Percentiles rank a stretch among this genome's conserved stretches.
Conservation (phyloP, 2,797 vertebrate species). For the Kryptopterus vitreolus region DNA sequence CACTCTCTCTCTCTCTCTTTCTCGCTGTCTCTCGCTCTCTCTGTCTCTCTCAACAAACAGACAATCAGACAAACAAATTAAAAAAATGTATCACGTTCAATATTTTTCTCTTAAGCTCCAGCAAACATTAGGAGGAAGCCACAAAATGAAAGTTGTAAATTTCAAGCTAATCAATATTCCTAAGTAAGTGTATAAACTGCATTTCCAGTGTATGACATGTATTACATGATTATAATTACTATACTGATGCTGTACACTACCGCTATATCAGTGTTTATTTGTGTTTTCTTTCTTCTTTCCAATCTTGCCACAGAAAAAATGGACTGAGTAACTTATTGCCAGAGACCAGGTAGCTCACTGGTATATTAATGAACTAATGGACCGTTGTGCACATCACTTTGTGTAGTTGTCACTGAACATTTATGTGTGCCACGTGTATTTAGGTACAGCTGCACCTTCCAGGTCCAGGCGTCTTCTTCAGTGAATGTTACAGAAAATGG, state of each 20-base stretch:
- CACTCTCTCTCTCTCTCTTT: no score
- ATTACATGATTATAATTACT: not conserved
- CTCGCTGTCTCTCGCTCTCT: no score
- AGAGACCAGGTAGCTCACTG: not conserved
- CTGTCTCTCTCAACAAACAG: not conserved
- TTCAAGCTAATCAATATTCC: conserved; percentile 2
- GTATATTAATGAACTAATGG: not conserved
- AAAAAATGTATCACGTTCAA: not conserved
- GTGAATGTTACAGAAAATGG: conserved; percentile 34
- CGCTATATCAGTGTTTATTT: not conserved
- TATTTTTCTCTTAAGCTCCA: conserved; percentile 9
- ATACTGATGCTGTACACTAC: not conserved
- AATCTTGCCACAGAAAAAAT: not conserved
- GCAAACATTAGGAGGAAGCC: conserved; percentile 15
- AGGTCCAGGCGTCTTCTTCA: conserved; percentile 57
- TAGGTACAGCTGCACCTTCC: conserved; percentile 68
- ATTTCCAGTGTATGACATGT: not conserved
- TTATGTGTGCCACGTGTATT: conserved; percentile 1
- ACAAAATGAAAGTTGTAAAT: not conserved
- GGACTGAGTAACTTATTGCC: not conserved
- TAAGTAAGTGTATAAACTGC: not conserved
- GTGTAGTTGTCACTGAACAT: not conserved
- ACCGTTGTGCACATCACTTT: not conserved
- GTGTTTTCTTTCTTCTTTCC: not conserved
- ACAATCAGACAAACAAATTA: conserved; percentile 1